Percentiles rank a stretch among this genome's conserved stretches.
phyloP scores from a whole-genome alignment of 23 tunicate genomes.

The Phallusia fumigata region DNA sequence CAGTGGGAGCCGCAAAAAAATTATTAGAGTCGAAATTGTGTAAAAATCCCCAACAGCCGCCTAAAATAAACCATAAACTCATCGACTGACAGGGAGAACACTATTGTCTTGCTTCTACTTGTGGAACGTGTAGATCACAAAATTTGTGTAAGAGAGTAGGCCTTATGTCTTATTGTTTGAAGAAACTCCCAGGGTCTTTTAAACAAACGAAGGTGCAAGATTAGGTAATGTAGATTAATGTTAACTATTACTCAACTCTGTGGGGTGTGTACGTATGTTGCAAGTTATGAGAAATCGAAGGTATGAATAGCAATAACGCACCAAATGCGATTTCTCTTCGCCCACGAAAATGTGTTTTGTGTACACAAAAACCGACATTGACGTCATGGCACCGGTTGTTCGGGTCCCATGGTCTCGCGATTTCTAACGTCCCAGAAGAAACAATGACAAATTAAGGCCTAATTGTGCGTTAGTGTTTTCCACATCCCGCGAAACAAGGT shows the following conservation, averaged over 20 bases:
- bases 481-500: not conserved
- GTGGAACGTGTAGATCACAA: too few relatives aligned
- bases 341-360: not conserved
- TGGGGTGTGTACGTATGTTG: not conserved
- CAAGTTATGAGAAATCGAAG: not conserved
- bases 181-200: not conserved
- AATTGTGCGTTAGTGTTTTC: not conserved
- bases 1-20: too few relatives aligned
- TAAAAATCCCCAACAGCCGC: too few relatives aligned
- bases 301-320: not conserved
- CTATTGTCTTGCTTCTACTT: too few relatives aligned
- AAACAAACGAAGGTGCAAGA: not conserved
- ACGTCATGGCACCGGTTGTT: not conserved
- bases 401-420: not conserved
- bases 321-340: not conserved
- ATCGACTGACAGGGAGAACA: too few relatives aligned
- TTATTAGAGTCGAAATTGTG: too few relatives aligned
- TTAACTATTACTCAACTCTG: not conserved
- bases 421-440: not conserved
- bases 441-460: not conserved
- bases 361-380: not conserved
- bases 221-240: not conserved
- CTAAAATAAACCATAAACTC: too few relatives aligned
- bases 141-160: too few relatives aligned
- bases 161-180: too few relatives aligned